phyloP scores from a whole-genome alignment of 2,113 vertebrate genomes.

The Syngnathus scovelli region DNA sequence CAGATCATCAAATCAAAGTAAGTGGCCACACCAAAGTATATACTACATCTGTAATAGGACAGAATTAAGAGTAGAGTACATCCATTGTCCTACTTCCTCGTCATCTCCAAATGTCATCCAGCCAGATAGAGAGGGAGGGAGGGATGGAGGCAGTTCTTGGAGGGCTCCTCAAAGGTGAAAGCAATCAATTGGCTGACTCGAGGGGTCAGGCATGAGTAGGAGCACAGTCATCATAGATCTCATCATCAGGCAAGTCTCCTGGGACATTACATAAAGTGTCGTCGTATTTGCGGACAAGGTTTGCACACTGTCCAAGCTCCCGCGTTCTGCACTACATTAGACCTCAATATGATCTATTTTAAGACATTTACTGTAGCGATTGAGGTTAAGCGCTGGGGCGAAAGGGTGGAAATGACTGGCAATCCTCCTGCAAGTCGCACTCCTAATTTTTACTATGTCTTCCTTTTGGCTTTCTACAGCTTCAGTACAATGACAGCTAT shows the following conservation, averaged over 20 bases:
- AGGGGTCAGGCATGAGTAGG: slow-evolving; percentile 2
- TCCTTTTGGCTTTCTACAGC: slow-evolving; percentile 14
- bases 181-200: slow-evolving; percentile 53
- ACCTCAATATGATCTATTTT: slow-evolving; percentile 26
- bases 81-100: slow-evolving; percentile 15
- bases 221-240: slow-evolving; percentile 27
- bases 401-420: slow-evolving; percentile 16
- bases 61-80: slow-evolving; percentile 21
- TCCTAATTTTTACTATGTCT: slow-evolving; percentile 19
- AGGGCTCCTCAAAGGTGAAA: slow-evolving; percentile 22
- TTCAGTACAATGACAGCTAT: slow-evolving; percentile 31
- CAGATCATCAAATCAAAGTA: too few relatives aligned
- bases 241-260: slow-evolving; percentile 38
- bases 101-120: slow-evolving; percentile 35
- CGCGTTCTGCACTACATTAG: slow-evolving; percentile 25
- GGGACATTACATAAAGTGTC: slow-evolving; percentile 26
- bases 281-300: slow-evolving; percentile 27
- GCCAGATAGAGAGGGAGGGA: slow-evolving; percentile 7
- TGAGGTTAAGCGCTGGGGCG: slow-evolving; percentile 30
- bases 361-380: slow-evolving; percentile 33
- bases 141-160: slow-evolving; percentile 17
- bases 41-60: slow-evolving; percentile 9
- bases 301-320: slow-evolving; percentile 26
- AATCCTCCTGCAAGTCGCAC: slow-evolving; percentile 22
- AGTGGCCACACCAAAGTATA: too few relatives aligned